Conservation (phyloP, 1,140 invertebrate genomes). For the Samia ricini region DNA sequence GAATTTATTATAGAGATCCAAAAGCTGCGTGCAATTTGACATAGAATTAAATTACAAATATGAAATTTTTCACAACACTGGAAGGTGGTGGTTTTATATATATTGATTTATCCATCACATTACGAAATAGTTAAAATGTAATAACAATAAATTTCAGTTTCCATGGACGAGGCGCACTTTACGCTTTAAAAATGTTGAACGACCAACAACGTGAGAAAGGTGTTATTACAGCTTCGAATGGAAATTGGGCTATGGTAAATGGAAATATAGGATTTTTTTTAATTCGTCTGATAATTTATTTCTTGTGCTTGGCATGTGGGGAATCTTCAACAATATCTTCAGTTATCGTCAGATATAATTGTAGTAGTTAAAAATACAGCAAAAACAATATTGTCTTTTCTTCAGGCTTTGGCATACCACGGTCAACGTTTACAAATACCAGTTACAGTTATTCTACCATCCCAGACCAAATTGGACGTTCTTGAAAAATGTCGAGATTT, state of each 20-base stretch:
- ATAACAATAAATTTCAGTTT: constrained; percentile 62
- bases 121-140: background rate
- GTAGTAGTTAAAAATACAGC: too few relatives aligned
- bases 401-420: constrained; percentile 86
- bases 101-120: background rate
- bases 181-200: constrained; percentile 80
- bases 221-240: constrained; percentile 86
- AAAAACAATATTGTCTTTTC: too few relatives aligned
- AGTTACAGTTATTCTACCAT: constrained; percentile 88
- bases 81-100: constrained; percentile 27
- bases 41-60: constrained; percentile 35
- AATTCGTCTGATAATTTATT: too few relatives aligned
- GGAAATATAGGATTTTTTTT: too few relatives aligned
- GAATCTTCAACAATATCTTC: too few relatives aligned
- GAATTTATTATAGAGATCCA: constrained; percentile 28
- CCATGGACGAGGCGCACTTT: constrained; percentile 86
- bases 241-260: constrained; percentile 74
- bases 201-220: constrained; percentile 80
- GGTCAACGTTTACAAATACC: constrained; percentile 81
- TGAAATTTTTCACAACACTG: constrained; percentile 30
- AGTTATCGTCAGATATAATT: too few relatives aligned
- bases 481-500: constrained; percentile 82
- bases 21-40: constrained; percentile 19
- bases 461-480: constrained; percentile 83
- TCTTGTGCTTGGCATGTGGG: too few relatives aligned